Conservation (phyloP, 2,113 vertebrate genomes). For the Ibidorhyncha struthersii region DNA sequence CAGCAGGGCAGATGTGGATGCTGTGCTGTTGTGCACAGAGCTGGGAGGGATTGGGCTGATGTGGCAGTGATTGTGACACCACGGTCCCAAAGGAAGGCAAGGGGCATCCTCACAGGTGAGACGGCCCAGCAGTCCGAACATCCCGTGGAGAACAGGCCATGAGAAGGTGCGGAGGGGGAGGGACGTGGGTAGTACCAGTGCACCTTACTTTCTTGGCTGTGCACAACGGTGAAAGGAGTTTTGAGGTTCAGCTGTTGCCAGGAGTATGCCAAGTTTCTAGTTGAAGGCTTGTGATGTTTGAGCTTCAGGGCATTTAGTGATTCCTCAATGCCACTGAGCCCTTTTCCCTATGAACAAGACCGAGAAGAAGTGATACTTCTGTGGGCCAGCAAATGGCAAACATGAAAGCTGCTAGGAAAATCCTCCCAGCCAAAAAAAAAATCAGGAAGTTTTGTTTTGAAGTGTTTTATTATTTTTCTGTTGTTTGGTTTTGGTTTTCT, state of each 20-base stretch:
- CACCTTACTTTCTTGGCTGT: neutral
- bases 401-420: neutral
- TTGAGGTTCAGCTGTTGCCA: neutral
- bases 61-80: rapidly evolving
- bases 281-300: neutral
- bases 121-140: rapidly evolving
- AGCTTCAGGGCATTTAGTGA: neutral
- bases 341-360: neutral
- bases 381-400: neutral
- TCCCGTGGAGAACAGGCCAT: rapidly evolving
- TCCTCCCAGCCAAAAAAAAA: neutral
- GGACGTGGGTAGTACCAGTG: neutral
- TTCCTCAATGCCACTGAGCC: neutral
- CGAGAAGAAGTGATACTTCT: neutral
- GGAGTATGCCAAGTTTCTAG: neutral
- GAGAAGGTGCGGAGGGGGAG: neutral
- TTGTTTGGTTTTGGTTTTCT: neutral
- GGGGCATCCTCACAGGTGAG: neutral
- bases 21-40: neutral
- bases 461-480: neutral
- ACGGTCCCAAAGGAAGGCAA: rapidly evolving
- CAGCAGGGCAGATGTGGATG: neutral
- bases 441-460: neutral
- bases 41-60: neutral
- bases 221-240: neutral